Evolutionary conservation across 2,888 invertebrate genomes (phyloP), one percentile per base, ranked within the genome.

Genomic region (Busseola fusca): DNA sequence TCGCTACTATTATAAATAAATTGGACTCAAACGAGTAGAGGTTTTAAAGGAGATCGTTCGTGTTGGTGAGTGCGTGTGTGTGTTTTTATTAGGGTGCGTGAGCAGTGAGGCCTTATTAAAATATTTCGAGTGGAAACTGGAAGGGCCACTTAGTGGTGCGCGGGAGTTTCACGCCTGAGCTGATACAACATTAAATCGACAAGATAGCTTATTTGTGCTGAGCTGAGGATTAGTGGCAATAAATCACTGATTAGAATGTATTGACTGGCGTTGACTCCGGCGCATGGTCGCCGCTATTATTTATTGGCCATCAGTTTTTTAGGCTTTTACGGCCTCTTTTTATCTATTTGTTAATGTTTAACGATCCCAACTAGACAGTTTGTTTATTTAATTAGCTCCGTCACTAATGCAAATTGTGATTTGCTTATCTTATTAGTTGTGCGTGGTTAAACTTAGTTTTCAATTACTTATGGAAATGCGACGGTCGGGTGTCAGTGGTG

Each of bases 51-150:
- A 89, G 90, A 88, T 84, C 87, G 89, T 91, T 90, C 91, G 90
- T 91, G 91, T 89, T 84, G 82, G 86, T 88, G 86, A 85, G 91
- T 92, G 90, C 89, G 92, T 93, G 90, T 93, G 91, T 93, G 92
- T 92, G 92, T 93, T 93, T 94, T 94, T 95, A 94, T 95, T 95
- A 94, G 93, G 94, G 92, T 94, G 95, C 95, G 95, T 95, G 95
- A 93, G 94, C 94, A 93, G 94, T 92, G 94, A 93, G 92, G 93
- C 93, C 95, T 95, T 95, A 95, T 95, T 95, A 95, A 95, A 95
- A 95, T 95, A 95, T 95, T 95, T 95, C 94, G 95, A 95, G 92
- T 95, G 93, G 95, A 95, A 95, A 95, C 95, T 95, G 95, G 95
- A 94, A 95, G 95, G 95, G 94, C 95, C 95, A 95, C 95, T 95